Conservation (phyloP, 1,140 invertebrate genomes). For the Leptonema lineaticorne region DNA sequence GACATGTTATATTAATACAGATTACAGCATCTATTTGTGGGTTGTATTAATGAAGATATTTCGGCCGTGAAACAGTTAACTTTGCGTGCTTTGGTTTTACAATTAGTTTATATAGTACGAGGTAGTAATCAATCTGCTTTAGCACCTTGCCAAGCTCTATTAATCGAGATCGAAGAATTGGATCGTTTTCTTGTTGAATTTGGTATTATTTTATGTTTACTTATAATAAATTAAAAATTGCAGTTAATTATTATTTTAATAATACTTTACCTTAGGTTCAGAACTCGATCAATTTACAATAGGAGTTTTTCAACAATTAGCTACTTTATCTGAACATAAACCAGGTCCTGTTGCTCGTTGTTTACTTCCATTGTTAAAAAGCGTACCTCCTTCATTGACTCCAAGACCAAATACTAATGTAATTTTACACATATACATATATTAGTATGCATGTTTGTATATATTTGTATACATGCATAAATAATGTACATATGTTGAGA, state of each 20-base stretch:
- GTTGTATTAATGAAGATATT: slow-evolving; percentile 71
- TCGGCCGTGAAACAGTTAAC: slow-evolving; percentile 80
- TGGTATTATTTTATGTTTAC: slow-evolving; percentile 39
- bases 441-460: background rate
- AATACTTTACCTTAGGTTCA: slow-evolving; percentile 52
- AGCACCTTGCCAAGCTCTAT: slow-evolving; percentile 49
- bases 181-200: slow-evolving; percentile 49
- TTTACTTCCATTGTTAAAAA: slow-evolving; percentile 75
- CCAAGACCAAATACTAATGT: slow-evolving; percentile 63
- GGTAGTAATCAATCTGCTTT: slow-evolving; percentile 48
- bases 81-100: slow-evolving; percentile 79
- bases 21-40: slow-evolving; percentile 82
- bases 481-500: slow-evolving; percentile 2
- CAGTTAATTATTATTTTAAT: background rate
- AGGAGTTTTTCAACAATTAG: slow-evolving; percentile 75
- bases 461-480: background rate
- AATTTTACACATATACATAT: slow-evolving; percentile 40
- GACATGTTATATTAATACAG: slow-evolving; percentile 44
- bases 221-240: slow-evolving; percentile 3
- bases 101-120: slow-evolving; percentile 70
- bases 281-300: slow-evolving; percentile 77
- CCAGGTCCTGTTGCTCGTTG: slow-evolving; percentile 80
- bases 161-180: slow-evolving; percentile 51
- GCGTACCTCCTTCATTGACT: slow-evolving; percentile 60
- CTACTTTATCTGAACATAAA: slow-evolving; percentile 78